Base-by-base conservation (phyloP, 2,888 invertebrate genomes). In the Gastracanthus pulcherrimus region DNA sequence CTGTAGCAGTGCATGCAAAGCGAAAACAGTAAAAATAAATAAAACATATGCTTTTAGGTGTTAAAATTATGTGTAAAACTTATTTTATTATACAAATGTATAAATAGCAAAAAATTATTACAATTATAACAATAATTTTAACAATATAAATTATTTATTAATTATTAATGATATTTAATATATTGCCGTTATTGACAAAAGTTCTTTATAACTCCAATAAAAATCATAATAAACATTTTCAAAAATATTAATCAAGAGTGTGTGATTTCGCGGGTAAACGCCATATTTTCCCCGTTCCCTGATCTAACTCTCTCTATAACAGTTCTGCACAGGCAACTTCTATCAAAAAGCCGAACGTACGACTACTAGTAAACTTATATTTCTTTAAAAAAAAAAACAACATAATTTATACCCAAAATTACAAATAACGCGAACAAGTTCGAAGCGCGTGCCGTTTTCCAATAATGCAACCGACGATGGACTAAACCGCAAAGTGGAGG, bases 261-360 rank as follows among this genome's bases (percentile, higher is more conserved):
- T 1, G 11, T 13, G 26, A 64, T 48, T 64, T 75, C 36, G 74
- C 48, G 58, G 48, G 26, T 26, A 51, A 75, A 62, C 71, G 55
- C 71, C 71, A 58, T 71, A 48, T 51, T 70, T 34, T 64, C 26
- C 13, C 6, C 26, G 19, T 64, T 48, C 48, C 48, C 16, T n/a
- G n/a, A n/a, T n/a, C n/a, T n/a, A n/a, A n/a, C 9, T 6, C 6
- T 38, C 38, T 38, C 38, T 38, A 38, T 9, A 16, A 23, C 2
- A 13, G 16, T 31, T 38, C 6, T 16, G 36, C 7, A 6, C 26
- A 9, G 2, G 7, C 69, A 48, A 48, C 31, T 26, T 45, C 45
- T n/a, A 48, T 45, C 48, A 60, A 60, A 38, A 72, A 58, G 58
- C 60, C 38, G 41, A 60, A n/a, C 38, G 45, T 45, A n/a, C 45